Evolutionary conservation across 2,113 vertebrate genomes (phyloP).

Genomic region (Cyanocitta stelleri): DNA sequence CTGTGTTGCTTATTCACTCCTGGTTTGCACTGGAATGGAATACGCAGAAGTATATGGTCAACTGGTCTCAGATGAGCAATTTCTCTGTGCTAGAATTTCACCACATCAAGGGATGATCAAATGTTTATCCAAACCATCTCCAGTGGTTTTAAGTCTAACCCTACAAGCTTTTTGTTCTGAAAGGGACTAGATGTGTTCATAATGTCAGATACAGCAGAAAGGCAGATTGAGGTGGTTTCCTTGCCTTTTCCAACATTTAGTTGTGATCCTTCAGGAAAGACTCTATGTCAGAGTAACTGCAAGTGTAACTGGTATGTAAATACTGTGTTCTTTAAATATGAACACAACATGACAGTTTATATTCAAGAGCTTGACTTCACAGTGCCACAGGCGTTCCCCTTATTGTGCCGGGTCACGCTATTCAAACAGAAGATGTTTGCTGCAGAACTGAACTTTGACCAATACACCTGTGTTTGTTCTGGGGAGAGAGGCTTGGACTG

Average conservation of each 20-base stretch:
- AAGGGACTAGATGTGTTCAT: background rate
- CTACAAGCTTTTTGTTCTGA: background rate
- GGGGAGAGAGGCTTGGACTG: background rate
- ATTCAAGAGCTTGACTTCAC: background rate
- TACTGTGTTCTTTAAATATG: background rate
- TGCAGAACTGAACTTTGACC: background rate
- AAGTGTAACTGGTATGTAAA: background rate
- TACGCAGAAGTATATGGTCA: background rate
- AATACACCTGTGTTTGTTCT: background rate
- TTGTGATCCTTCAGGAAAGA: background rate
- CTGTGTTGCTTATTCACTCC: background rate
- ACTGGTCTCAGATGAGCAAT: background rate
- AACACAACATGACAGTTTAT: background rate
- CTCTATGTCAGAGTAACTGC: background rate
- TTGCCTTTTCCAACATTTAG: background rate
- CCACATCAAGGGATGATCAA: background rate
- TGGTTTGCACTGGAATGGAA: background rate
- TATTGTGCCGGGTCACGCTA: fast-evolving
- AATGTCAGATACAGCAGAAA: background rate
- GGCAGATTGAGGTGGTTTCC: background rate
- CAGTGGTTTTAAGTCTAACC: background rate
- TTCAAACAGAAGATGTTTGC: background rate
- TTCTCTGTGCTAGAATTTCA: background rate
- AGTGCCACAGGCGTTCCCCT: background rate
- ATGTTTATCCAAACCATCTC: background rate